phyloP scores from a whole-genome alignment of 2,797 vertebrate species.

The Garrulus glandarius region DNA sequence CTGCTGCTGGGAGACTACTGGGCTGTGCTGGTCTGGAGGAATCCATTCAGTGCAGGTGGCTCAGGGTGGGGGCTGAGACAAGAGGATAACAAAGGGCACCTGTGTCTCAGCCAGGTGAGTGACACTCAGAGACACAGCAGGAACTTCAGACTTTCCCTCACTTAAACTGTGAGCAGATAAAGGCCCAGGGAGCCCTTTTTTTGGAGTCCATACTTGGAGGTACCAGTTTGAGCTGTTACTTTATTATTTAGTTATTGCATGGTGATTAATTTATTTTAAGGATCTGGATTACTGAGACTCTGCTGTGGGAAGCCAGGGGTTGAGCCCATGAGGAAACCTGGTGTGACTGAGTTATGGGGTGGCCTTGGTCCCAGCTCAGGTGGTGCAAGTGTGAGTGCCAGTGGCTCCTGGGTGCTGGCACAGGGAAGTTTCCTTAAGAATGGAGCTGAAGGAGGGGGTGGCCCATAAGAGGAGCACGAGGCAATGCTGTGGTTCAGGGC shows the following conservation, averaged over 20 bases:
- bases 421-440: not conserved
- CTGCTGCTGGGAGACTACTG: not conserved
- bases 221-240: not conserved
- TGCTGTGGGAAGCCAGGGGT: not conserved
- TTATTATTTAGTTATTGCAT: not conserved
- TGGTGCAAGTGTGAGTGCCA: not conserved
- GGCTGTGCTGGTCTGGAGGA: not conserved
- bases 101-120: too few relatives aligned
- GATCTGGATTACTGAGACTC: too few relatives aligned
- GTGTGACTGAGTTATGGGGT: not conserved
- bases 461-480: rapidly evolving
- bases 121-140: too few relatives aligned
- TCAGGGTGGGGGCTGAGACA: not conserved
- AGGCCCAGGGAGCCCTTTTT: rapidly evolving
- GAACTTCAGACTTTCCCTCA: not conserved
- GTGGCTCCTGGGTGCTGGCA: not conserved
- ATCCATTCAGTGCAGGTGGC: not conserved
- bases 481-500: not conserved
- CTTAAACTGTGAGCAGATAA: not conserved
- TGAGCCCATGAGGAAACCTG: not conserved
- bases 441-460: not conserved
- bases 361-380: rapidly evolving
- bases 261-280: not conserved
- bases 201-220: rapidly evolving
- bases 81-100: not conserved